A percentile compares a stretch with the other conserved stretches of the same genome.
phyloP scores from a whole-genome alignment of 2,797 vertebrate genomes.

The Orestias chungarensis region DNA sequence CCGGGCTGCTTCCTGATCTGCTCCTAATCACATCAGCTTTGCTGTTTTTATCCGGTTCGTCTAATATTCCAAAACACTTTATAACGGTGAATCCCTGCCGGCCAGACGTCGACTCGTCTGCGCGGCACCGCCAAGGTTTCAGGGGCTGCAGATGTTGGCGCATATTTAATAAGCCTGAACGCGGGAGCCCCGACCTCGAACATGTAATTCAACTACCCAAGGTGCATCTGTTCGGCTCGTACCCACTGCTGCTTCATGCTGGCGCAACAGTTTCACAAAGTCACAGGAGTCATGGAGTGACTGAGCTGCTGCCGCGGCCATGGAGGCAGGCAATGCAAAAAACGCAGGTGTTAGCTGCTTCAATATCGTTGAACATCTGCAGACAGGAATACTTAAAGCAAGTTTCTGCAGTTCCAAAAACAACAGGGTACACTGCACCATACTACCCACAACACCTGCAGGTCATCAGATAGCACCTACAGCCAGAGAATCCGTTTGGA shows the following conservation, averaged over 20 bases:
- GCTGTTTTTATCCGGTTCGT: slow-evolving; percentile 19
- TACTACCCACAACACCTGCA: slow-evolving; percentile 19
- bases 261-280: slow-evolving; percentile 69
- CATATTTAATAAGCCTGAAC: slow-evolving; percentile 69
- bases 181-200: slow-evolving; percentile 62
- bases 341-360: background rate
- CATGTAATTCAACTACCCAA: slow-evolving; percentile 62
- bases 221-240: slow-evolving; percentile 71
- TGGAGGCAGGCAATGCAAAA: slow-evolving; percentile 23
- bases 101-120: slow-evolving; percentile 15
- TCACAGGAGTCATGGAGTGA: slow-evolving; percentile 61
- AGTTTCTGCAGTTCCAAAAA: background rate
- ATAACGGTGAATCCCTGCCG: slow-evolving; percentile 16
- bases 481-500: background rate
- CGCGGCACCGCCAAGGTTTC: slow-evolving; percentile 21
- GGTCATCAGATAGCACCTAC: slow-evolving; percentile 32
- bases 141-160: slow-evolving; percentile 61
- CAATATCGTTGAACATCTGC: background rate
- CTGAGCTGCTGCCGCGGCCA: slow-evolving; percentile 28
- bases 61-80: slow-evolving; percentile 34
- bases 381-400: background rate
- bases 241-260: slow-evolving; percentile 57
- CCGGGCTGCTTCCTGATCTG: slow-evolving; percentile 42
- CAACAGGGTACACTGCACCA: background rate
- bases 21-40: slow-evolving; percentile 50